These are phyloP conservation scores for Cryptocheilus praepositus DNA, from an alignment of 2,888 invertebrate species.

Conservation along the genomic window DNA sequence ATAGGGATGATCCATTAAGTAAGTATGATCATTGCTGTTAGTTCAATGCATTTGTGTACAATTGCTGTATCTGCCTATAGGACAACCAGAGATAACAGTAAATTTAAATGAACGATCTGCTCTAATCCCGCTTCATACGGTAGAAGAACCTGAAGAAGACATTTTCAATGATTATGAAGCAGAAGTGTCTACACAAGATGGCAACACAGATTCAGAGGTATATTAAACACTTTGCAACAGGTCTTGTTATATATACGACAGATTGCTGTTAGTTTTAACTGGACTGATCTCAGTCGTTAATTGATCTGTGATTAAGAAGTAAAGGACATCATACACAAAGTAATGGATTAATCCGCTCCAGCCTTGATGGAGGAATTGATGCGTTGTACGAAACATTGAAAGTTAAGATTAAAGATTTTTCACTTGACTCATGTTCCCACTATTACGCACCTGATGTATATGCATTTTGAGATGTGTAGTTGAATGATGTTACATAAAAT, in stretches of 20 bases:
- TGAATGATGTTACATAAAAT: background rate
- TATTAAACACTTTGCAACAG: conserved; percentile 6
- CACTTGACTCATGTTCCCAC: too few relatives aligned
- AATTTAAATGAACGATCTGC: conserved; percentile 36
- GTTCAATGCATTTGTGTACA: background rate
- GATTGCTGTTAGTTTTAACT: background rate
- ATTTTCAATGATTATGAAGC: conserved; percentile 41
- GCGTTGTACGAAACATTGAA: too few relatives aligned
- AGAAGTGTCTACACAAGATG: conserved; percentile 31
- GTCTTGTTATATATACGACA: background rate
- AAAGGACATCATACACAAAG: background rate
- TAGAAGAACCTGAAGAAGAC: conserved; percentile 45
- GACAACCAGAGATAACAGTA: conserved; percentile 42
- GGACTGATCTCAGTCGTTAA: conserved; percentile 6
- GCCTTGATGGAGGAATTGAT: too few relatives aligned
- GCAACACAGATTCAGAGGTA: conserved; percentile 40
- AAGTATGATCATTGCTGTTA: conserved; percentile 17
- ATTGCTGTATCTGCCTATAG: conserved; percentile 22
- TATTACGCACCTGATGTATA: too few relatives aligned
- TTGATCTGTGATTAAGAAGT: background rate
- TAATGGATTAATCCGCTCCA: background rate
- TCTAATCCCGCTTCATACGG: conserved; percentile 20
- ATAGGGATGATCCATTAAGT: conserved; percentile 37
- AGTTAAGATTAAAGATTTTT: too few relatives aligned
- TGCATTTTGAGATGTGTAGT: too few relatives aligned